These are phyloP conservation scores for Raja brachyura DNA, from an alignment of 2,113 vertebrate species.

Conservation along the genomic window DNA sequence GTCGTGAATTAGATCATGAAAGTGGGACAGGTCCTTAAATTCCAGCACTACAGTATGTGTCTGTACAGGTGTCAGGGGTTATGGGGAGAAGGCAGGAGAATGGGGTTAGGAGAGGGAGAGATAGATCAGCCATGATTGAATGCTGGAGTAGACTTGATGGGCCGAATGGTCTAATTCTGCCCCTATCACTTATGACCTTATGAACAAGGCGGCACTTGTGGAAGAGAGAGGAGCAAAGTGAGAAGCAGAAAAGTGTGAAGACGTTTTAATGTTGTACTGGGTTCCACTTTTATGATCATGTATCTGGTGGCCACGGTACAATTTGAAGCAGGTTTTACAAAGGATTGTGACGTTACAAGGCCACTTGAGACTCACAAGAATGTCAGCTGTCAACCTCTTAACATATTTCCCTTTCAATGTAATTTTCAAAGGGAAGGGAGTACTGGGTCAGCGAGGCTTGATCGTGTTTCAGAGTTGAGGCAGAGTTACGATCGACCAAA, in stretches of 20 bases:
- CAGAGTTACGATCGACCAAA: neutral
- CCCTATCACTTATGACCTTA: no score
- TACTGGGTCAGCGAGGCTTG: neutral
- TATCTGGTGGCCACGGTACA: neutral
- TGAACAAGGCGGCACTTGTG: neutral
- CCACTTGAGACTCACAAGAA: slow-evolving; percentile 13
- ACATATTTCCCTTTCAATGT: slow-evolving; percentile 1
- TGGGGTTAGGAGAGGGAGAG: no score
- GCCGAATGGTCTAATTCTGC: no score
- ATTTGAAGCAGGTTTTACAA: slow-evolving; percentile 15
- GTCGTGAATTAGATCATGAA: no score
- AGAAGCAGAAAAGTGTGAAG: slow-evolving; percentile 19
- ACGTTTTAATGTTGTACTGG: neutral
- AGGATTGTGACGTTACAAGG: neutral
- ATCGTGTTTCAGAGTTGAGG: slow-evolving; percentile 1
- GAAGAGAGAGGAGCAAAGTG: neutral
- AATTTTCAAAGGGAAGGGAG: neutral
- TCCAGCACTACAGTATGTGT: no score
- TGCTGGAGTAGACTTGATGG: no score
- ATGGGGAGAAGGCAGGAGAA: no score
- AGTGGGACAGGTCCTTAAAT: no score
- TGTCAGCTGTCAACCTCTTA: slow-evolving; percentile 11
- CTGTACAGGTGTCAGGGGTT: no score
- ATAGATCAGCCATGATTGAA: no score
- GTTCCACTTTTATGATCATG: neutral